Evolutionary conservation across 2,888 invertebrate species (phyloP).

Genomic region (Aphodius granarius): DNA sequence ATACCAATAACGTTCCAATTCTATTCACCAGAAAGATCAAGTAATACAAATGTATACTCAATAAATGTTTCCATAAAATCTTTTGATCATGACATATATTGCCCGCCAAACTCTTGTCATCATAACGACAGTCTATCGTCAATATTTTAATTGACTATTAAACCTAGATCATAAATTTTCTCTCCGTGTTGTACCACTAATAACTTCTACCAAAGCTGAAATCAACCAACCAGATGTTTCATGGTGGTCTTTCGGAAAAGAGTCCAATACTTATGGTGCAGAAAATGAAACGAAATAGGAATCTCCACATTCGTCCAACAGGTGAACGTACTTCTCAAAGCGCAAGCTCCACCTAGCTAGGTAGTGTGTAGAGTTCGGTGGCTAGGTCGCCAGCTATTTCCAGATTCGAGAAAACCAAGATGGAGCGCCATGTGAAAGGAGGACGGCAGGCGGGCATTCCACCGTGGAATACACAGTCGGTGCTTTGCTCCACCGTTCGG

Average conservation of each 20-base stretch:
- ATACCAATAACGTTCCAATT: too few relatives aligned
- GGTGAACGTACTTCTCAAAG: slow-evolving; percentile 8
- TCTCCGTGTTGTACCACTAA: neutral
- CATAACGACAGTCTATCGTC: neutral
- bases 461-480: neutral
- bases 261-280: neutral
- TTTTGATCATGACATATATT: neutral
- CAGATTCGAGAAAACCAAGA: slow-evolving; percentile 28
- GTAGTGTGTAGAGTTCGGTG: neutral
- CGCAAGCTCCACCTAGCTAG: neutral
- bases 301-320: slow-evolving; percentile 11
- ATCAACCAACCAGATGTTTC: neutral
- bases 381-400: slow-evolving; percentile 29
- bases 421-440: neutral
- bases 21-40: too few relatives aligned
- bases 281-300: neutral
- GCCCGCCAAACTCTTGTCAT: neutral
- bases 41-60: neutral
- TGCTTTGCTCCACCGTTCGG: neutral
- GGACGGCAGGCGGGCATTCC: neutral
- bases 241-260: neutral
- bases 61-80: neutral
- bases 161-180: neutral
- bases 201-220: neutral
- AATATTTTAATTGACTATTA: neutral